A percentile compares a stretch with the other conserved stretches of the same genome.
Evolutionary conservation across 2,888 invertebrate species (phyloP).

Genomic region (Crematogaster levior): DNA sequence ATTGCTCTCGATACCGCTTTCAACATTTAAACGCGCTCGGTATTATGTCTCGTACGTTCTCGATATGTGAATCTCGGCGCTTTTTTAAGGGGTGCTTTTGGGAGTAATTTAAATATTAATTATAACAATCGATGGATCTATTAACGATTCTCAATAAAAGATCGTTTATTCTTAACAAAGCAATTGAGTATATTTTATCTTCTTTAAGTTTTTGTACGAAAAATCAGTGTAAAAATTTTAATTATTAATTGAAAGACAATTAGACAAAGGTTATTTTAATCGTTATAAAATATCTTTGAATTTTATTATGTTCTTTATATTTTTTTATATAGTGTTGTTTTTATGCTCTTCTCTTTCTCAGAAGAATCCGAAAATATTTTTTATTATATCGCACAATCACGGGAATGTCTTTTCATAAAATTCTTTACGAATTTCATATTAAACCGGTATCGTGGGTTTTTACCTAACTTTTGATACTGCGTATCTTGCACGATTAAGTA

Average conservation of each 20-base stretch:
- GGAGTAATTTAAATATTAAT: background rate
- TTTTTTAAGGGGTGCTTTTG: background rate
- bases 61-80: background rate
- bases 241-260: slow-evolving; percentile 9
- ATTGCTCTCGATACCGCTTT: slow-evolving; percentile 17
- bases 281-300: background rate
- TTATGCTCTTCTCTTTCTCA: background rate
- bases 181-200: too few species aligned
- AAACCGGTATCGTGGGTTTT: background rate
- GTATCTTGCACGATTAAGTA: background rate
- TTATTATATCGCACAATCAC: background rate
- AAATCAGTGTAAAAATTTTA: background rate
- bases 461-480: background rate
- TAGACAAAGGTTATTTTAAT: background rate
- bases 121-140: background rate
- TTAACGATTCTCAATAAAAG: background rate
- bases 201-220: background rate
- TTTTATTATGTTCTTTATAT: background rate
- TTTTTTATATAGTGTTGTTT: background rate
- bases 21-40: background rate
- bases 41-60: background rate
- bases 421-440: background rate
- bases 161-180: background rate
- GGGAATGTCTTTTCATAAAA: background rate
- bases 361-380: background rate